Evolutionary conservation across 37 sponge, comb jelly and placozoan genomes (phyloP).

Genomic region (Ianthella basta): DNA sequence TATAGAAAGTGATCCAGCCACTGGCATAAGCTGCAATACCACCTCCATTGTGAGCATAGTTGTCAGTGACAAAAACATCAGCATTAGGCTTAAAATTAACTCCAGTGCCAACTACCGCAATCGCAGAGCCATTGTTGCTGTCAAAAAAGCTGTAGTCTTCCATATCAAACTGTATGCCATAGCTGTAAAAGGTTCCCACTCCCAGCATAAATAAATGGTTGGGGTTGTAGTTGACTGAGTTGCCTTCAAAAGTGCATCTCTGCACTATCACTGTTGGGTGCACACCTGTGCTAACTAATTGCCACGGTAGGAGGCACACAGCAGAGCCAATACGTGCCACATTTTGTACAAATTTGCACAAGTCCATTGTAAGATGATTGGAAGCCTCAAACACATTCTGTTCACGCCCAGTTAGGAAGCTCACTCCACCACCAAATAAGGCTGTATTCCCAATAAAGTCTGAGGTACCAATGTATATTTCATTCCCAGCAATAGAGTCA

Average conservation of each 20-base stretch:
- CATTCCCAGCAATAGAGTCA: background rate
- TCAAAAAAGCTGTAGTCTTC: background rate
- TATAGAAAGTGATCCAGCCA: conserved; percentile 1
- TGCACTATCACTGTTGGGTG: background rate
- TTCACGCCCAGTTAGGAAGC: background rate
- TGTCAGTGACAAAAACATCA: background rate
- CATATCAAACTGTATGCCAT: background rate
- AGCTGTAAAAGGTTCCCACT: background rate
- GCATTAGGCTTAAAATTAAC: background rate
- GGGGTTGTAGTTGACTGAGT: background rate
- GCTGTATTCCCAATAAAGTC: background rate
- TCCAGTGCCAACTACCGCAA: background rate
- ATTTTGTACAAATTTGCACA: background rate
- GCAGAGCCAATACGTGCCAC: background rate
- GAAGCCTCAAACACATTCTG: background rate
- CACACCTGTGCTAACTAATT: background rate
- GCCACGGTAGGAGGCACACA: background rate
- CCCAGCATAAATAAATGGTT: background rate
- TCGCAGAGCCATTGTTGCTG: background rate
- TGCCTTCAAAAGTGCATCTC: background rate
- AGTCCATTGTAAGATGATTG: background rate
- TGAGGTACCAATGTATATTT: background rate
- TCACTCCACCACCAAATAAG: background rate
- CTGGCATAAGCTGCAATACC: conserved; percentile 3
- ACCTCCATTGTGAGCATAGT: background rate